A percentile compares a stretch with the other conserved stretches of the same genome.
phyloP scores from a whole-genome alignment of 1,140 invertebrate species.

The Pseudoatta argentina region DNA sequence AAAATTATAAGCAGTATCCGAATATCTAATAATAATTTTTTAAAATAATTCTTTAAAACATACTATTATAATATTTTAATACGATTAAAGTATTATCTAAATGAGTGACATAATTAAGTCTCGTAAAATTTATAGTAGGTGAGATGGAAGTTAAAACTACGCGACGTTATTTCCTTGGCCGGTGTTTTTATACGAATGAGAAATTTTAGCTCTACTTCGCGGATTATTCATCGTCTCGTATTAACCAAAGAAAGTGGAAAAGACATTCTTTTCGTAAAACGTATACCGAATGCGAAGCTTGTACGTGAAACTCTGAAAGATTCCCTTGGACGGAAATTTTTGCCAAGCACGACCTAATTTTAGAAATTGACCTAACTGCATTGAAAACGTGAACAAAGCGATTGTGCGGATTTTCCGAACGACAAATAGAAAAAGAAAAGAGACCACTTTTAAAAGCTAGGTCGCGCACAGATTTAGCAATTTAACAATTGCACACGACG shows the following conservation, averaged over 20 bases:
- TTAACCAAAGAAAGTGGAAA: neutral
- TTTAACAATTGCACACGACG: neutral
- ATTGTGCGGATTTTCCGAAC: slow-evolving; percentile 7
- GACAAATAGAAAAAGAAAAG: neutral
- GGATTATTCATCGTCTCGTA: slow-evolving; percentile 9
- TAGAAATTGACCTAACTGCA: slow-evolving; percentile 25
- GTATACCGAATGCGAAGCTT: neutral
- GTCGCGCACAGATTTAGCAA: neutral
- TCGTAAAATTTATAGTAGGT: neutral
- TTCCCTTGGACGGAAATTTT: slow-evolving; percentile 25
- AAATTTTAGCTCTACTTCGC: neutral
- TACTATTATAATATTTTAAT: neutral
- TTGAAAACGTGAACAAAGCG: neutral
- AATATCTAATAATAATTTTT: neutral
- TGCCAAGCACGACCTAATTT: slow-evolving; percentile 4
- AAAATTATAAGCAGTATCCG: neutral
- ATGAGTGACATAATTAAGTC: neutral
- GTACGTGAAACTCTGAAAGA: slow-evolving; percentile 8
- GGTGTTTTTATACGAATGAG: neutral
- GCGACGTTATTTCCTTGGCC: neutral
- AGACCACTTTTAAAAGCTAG: neutral
- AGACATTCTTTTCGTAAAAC: neutral
- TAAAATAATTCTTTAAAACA: neutral
- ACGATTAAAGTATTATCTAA: neutral
- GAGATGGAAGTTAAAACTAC: neutral